These are phyloP conservation scores for Coecobrya sp. DNA, from an alignment of 2,888 invertebrate species.

Conservation along the genomic window DNA sequence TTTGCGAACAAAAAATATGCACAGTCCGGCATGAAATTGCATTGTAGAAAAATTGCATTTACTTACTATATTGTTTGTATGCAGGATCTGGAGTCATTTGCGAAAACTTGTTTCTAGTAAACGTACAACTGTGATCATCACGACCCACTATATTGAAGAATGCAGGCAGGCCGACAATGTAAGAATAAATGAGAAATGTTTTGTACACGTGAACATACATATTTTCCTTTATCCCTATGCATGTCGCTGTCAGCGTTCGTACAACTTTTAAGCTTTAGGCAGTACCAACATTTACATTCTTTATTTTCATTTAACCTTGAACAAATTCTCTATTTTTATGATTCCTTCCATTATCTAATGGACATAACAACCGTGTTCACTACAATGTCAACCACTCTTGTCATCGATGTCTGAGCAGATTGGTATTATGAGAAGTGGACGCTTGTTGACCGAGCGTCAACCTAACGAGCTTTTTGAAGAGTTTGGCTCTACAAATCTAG, in stretches of 20 bases:
- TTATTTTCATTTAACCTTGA: too few relatives aligned
- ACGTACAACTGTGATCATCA: constrained; percentile 83
- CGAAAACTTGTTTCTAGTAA: constrained; percentile 75
- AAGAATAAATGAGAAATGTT: too few relatives aligned
- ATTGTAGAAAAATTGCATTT: too few relatives aligned
- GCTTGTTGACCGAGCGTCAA: constrained; percentile 95
- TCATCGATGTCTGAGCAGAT: constrained; percentile 90
- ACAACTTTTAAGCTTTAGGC: too few relatives aligned
- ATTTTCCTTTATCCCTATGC: too few relatives aligned
- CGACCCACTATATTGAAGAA: constrained; percentile 84
- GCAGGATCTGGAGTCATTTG: constrained; percentile 83
- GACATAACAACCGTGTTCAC: neutral
- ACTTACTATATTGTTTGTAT: too few relatives aligned
- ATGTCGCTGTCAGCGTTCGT: too few relatives aligned
- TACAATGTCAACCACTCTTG: neutral
- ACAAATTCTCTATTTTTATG: neutral
- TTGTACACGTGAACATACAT: too few relatives aligned
- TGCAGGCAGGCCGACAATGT: constrained; percentile 81
- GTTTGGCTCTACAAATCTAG: constrained; percentile 94
- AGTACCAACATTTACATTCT: too few relatives aligned
- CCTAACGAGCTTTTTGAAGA: constrained; percentile 93
- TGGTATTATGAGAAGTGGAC: constrained; percentile 97
- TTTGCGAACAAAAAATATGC: too few relatives aligned
- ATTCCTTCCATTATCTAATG: neutral
- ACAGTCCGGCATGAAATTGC: too few relatives aligned